A percentile compares a stretch with the other conserved stretches of the same genome.
phyloP scores from a whole-genome alignment of 1,140 invertebrate species.

The Pseudomyrmex cubaensis region DNA sequence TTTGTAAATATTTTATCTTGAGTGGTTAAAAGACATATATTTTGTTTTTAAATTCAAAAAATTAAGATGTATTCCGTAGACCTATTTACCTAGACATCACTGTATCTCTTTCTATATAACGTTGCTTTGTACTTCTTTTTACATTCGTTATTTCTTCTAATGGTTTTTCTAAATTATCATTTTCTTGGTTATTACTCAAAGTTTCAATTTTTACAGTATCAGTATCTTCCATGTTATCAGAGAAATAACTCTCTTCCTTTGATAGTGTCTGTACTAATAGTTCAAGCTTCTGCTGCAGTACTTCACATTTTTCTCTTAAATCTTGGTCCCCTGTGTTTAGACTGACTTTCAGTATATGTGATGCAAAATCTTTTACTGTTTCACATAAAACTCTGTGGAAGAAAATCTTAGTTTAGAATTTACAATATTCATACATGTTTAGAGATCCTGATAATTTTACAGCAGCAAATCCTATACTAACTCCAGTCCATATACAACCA shows the following conservation, averaged over 20 bases:
- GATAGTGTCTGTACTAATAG: slow-evolving; percentile 90
- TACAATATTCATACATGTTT: no score
- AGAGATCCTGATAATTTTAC: no score
- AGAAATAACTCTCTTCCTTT: slow-evolving; percentile 86
- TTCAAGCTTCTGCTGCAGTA: slow-evolving; percentile 92
- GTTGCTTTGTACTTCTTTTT: slow-evolving; percentile 76
- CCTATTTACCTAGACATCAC: slow-evolving; percentile 81
- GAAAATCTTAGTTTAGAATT: slow-evolving; percentile 28
- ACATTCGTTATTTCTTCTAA: slow-evolving; percentile 86
- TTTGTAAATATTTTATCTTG: no score
- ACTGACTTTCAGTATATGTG: slow-evolving; percentile 87
- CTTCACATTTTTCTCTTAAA: slow-evolving; percentile 89
- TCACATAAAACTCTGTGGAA: slow-evolving; percentile 89
- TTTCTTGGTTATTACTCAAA: slow-evolving; percentile 85
- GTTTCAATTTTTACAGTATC: slow-evolving; percentile 73
- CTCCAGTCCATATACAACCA: no score
- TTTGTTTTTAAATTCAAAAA: neutral
- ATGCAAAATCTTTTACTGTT: slow-evolving; percentile 92
- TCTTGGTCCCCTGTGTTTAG: slow-evolving; percentile 87
- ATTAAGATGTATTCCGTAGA: slow-evolving; percentile 38
- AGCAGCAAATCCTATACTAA: no score
- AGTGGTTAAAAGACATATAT: no score
- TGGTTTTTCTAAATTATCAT: slow-evolving; percentile 87
- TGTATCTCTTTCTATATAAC: slow-evolving; percentile 76
- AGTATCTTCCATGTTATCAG: slow-evolving; percentile 71